Evolutionary conservation across 2,888 invertebrate genomes (phyloP), one percentile per base, ranked within the genome.

Genomic region (Xestia xanthographa): DNA sequence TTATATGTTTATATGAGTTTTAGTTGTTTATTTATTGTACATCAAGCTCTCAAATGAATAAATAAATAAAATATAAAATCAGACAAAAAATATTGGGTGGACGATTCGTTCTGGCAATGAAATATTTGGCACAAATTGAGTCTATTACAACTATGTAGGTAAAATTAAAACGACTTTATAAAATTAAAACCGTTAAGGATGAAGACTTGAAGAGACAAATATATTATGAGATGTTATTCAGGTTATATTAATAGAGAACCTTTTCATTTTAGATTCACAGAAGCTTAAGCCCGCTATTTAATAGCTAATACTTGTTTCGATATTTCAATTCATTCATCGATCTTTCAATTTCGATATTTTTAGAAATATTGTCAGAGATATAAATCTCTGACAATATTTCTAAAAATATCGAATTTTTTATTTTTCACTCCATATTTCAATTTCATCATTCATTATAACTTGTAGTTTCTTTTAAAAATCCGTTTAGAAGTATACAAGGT

Each of bases 61-160:
- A 11, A 29, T 29, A 53, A 22, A 45, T 43, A 5, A 66, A 12
- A 22, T 43, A 22, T n/a, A 14, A 2, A 14, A 26, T 12, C 11
- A 14, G 9, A 50, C 34, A 45, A 22, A 26, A 58, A 29, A 45
- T 0, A 48, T 48, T 45, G 17, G 11, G 6, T n/a, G 17, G 17
- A 22, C 1, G 29, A 34, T 58, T 69, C 2, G 48, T 34, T 4
- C 17, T 0, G 0, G 5, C 9, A 34, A 5, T 22, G 8, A 41
- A 41, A 20, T 12, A 48, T 48, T 58, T 80, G 58, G 72, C 65
- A 80, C 50, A 80, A 72, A 60, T 65, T 50, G n/a, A 50, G 17
- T 43, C 5, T 50, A 43, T 26, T 45, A 11, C 26, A 50, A 26
- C 50, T 50, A 43, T 1, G 1, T 17, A 43, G 1, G 26, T 22